Percentiles rank a stretch among this genome's conserved stretches.
phyloP scores from a whole-genome alignment of 2,113 vertebrate genomes.

The Alligator mississippiensis region DNA sequence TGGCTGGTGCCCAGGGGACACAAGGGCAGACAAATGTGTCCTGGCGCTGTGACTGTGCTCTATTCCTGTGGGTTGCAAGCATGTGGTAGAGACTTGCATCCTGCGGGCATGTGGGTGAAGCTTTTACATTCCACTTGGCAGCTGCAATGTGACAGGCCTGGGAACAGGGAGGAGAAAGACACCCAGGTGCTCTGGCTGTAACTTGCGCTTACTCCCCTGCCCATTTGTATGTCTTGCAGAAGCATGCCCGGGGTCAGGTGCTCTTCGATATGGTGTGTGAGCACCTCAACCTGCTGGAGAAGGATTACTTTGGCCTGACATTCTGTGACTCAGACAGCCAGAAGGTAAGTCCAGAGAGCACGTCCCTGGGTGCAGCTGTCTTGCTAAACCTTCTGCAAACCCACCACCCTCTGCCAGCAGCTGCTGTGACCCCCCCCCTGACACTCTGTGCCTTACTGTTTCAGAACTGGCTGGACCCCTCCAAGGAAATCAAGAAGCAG shows the following conservation, averaged over 20 bases:
- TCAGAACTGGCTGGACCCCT: conserved; percentile 96
- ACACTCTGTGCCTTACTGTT: conserved; percentile 60
- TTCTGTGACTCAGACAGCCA: conserved; percentile 95
- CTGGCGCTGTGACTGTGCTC: fast-evolving
- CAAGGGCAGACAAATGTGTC: too few species aligned
- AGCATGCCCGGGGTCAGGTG: conserved; percentile 92
- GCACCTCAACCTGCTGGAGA: conserved; percentile 97
- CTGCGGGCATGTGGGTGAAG: neutral
- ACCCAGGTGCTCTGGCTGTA: neutral
- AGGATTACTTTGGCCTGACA: conserved; percentile 96
- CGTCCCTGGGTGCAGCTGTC: neutral
- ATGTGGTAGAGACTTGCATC: neutral
- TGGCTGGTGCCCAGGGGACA: neutral
- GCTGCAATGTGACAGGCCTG: neutral
- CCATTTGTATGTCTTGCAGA: conserved; percentile 77
- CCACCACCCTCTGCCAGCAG: too few species aligned
- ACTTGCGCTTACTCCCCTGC: neutral
- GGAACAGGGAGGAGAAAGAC: neutral
- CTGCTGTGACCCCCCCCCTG: neutral
- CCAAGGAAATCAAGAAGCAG: conserved; percentile 99
- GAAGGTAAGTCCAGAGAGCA: conserved; percentile 84
- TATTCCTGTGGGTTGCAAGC: fast-evolving
- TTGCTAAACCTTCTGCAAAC: neutral
- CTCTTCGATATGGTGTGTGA: conserved; percentile 94
- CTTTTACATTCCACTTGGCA: neutral